Percentiles rank a stretch among this genome's conserved stretches.
phyloP scores from a whole-genome alignment of 2,113 vertebrate species.

The Nothocercus julius region DNA sequence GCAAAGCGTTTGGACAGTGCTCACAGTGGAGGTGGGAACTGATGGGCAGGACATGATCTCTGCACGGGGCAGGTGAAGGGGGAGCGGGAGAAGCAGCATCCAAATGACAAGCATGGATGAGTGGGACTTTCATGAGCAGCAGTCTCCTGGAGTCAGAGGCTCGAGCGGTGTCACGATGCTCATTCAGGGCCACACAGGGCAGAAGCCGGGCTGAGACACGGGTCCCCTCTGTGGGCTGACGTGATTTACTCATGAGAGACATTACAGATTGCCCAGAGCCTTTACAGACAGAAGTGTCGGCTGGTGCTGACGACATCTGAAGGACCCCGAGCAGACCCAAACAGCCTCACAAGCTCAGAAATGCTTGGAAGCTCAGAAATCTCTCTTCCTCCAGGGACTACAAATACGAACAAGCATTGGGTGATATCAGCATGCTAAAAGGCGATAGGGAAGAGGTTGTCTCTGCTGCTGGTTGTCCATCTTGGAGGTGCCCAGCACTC shows the following conservation, averaged over 20 bases:
- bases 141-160: neutral
- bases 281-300: neutral
- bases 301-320: neutral
- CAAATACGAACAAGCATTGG: rapidly evolving
- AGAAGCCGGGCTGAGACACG: neutral
- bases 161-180: neutral
- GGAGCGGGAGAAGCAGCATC: neutral
- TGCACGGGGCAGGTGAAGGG: neutral
- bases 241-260: neutral
- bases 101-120: neutral
- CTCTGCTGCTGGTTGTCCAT: rapidly evolving
- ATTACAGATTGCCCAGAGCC: neutral
- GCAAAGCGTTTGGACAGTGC: neutral
- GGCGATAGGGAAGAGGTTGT: neutral
- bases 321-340: neutral
- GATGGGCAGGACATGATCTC: neutral
- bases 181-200: no score
- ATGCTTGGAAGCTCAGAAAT: neutral
- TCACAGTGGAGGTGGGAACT: neutral
- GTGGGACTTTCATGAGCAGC: neutral
- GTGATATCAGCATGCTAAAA: neutral
- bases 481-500: no score
- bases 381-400: neutral
- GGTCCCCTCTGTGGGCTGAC: neutral
- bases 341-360: neutral